phyloP scores from a whole-genome alignment of 2,888 invertebrate genomes.

The Mellilla xanthometata region DNA sequence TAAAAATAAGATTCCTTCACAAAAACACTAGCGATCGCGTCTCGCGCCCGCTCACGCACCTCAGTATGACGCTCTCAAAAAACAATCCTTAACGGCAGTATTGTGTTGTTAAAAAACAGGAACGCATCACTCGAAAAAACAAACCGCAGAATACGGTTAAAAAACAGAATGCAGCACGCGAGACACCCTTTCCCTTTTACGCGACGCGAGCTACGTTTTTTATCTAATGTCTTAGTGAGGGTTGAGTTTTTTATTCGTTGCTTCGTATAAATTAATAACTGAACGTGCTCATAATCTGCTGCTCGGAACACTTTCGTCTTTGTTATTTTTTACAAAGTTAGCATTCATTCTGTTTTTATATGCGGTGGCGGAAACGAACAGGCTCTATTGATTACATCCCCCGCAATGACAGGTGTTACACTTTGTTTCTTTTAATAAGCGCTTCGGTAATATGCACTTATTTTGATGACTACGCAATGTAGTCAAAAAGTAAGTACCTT shows the following conservation, averaged over 20 bases:
- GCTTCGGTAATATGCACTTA: slow-evolving; percentile 8
- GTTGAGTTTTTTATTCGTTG: slow-evolving; percentile 76
- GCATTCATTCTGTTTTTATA: slow-evolving; percentile 78
- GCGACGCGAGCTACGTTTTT: slow-evolving; percentile 77
- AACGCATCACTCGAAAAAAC: slow-evolving; percentile 75
- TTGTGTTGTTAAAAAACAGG: slow-evolving; percentile 81
- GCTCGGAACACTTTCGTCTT: slow-evolving; percentile 79
- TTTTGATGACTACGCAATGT: slow-evolving; percentile 11
- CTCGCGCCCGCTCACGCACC: slow-evolving; percentile 58
- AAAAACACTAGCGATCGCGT: slow-evolving; percentile 68
- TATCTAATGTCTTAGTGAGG: slow-evolving; percentile 69
- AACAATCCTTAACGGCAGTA: slow-evolving; percentile 74
- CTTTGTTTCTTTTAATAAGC: slow-evolving; percentile 36
- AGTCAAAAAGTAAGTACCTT: slow-evolving; percentile 1
- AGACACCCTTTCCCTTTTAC: slow-evolving; percentile 82
- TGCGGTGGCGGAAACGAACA: slow-evolving; percentile 67
- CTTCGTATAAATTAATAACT: slow-evolving; percentile 82
- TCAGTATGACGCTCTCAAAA: slow-evolving; percentile 78
- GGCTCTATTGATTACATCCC: slow-evolving; percentile 69
- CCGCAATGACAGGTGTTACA: slow-evolving; percentile 65
- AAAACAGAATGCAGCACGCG: slow-evolving; percentile 81
- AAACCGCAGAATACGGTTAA: slow-evolving; percentile 78
- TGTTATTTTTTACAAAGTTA: slow-evolving; percentile 65
- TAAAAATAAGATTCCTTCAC: slow-evolving; percentile 69
- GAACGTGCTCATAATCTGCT: slow-evolving; percentile 80